Base-by-base conservation (phyloP, 2,113 vertebrate genomes). In the Ariopsis seemanni region DNA sequence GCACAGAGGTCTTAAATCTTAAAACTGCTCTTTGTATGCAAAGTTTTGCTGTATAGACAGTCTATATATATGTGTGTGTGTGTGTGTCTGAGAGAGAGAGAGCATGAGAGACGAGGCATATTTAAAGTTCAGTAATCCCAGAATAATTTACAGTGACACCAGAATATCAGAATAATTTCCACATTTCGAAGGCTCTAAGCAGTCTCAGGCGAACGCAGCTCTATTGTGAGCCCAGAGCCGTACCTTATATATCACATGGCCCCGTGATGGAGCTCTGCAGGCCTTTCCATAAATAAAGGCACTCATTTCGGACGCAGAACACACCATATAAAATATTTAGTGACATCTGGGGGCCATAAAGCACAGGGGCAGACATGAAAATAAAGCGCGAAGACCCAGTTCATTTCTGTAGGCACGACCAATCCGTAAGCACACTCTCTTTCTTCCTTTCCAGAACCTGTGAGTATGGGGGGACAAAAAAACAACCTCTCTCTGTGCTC, bases 251-350 rank as follows among this genome's bases (percentile, higher is more conserved):
- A 94, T 93, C 50, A 87, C 75, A 30, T 89, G 89, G 86, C 88
- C 91, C 83, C 78, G 87, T 93, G 91, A 90, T 86, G 81, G 83
- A 88, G 89, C 91, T 88, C 88, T 89, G 55, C 83, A 72, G 86
- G 90, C 90, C 91, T 90, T 79, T 88, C 90, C 92, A 94, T 94
- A 94, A 95, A 94, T 94, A 94, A 88, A 48, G 60, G 14, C 67
- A 71, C 91, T 89, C 52, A 55, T 88, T 91, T 86, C 78, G n/a
- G 58, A 85, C 63, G 25, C 52, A 55, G 89, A 90, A 90, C 87
- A 55, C n/a, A 86, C 91, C 85, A 27, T 90, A 91, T 96, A 90
- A 95, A 95, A 95, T 95, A 94, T 94, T 94, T 92, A 94, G 91
- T 91, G 83, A 87, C 60, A 85, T 83, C 91, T 91, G 86, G 87